Evolutionary conservation across 2,113 vertebrate genomes (phyloP).

Genomic region (Phyllopteryx taeniolatus): DNA sequence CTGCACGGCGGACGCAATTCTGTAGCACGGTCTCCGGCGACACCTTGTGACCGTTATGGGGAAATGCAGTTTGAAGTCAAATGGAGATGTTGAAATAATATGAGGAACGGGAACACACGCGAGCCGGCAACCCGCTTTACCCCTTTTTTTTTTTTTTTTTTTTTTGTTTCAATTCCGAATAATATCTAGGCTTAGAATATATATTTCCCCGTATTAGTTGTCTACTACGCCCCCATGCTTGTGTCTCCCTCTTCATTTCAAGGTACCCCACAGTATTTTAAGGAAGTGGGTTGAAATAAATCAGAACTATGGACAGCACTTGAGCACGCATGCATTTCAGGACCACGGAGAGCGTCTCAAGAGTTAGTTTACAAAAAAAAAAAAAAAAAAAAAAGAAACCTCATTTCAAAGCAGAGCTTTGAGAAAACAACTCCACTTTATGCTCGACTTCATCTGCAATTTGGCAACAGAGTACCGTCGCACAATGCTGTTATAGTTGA

Average conservation of each 20-base stretch:
- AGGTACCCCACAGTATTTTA: neutral
- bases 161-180: no score
- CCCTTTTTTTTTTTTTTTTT: no score
- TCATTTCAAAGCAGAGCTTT: neutral
- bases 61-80: neutral
- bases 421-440: neutral
- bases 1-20: neutral
- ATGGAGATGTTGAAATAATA: neutral
- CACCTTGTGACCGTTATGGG: constrained; percentile 45
- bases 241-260: neutral
- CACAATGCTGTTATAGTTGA: neutral
- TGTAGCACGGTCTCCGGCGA: constrained; percentile 61
- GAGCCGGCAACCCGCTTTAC: no score
- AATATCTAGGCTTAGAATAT: neutral
- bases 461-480: neutral
- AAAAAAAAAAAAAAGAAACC: no score
- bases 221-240: neutral
- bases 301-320: neutral
- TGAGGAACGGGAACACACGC: neutral
- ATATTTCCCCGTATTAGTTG: no score
- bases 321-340: neutral
- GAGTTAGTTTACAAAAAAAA: no score
- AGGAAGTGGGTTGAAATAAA: neutral
- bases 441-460: neutral
- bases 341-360: neutral